Base-by-base conservation (phyloP, 64 coral and sea anemone species). In the Acropora yongei region DNA sequence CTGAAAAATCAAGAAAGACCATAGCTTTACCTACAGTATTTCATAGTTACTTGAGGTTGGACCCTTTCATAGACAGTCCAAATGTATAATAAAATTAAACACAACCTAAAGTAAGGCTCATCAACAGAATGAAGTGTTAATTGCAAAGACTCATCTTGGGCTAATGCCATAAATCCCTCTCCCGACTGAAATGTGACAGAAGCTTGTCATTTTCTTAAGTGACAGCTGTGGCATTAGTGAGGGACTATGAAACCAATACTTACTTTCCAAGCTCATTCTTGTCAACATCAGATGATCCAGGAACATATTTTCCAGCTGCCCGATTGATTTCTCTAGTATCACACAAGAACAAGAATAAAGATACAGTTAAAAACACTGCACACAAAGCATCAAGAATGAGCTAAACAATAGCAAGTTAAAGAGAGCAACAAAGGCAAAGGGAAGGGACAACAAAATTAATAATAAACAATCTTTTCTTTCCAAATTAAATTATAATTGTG, bases 271-370 rank as follows among this genome's bases (percentile, higher is more conserved):
- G 76, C 13, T 97, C 92, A 48, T 83, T 49, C 17, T 88, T 94
- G 11, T 97, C 95, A 17, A 76, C 40, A 58, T 94, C 95, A 49
- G 92, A 72, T n/a, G 83, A 83, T 55, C 94, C 97, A 47, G 97
- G 97, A 65, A 99, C 88, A 55, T 84, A 91, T 66, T 99, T 99
- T 49, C 94, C 97, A 89, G 97, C 97, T 10, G 94, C 97, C n/a
- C 88, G 91, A 74, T 99, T 99, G 73, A 99, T 99, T 88, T 99
- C 97, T 91, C 97, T 99, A 47, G 42, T 74, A 43, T 0, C 2
- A 6, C 16, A 78, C 17, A 0, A 47, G 16, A 68, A 88, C 57
- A 50, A 87, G 51, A 55, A 55, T 55, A 55, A 57, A 30, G 30
- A 67, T 63, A 63, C 2, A 13, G 60, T 6, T 45, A 43, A 43